Conservation (phyloP, 2,113 vertebrate genomes). For the Uria aalge region DNA sequence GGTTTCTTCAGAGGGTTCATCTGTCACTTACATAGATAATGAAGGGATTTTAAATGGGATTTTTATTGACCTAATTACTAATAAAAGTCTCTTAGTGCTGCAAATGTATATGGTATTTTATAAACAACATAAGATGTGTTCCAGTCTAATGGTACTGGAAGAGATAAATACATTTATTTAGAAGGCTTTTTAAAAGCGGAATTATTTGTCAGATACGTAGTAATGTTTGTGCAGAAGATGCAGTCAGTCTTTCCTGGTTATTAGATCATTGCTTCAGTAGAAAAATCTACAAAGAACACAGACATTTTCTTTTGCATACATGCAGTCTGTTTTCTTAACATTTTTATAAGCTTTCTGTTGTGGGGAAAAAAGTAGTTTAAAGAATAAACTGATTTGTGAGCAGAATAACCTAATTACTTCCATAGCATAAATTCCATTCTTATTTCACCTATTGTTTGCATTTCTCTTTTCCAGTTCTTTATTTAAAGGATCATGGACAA, state of each 20-base stretch:
- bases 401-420: not conserved
- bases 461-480: not conserved
- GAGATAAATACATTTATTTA: not conserved
- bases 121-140: not conserved
- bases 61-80: constrained; percentile 36
- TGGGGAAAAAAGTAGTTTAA: not conserved
- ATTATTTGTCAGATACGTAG: not conserved
- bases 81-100: not conserved
- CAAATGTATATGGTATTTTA: not conserved
- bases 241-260: not conserved
- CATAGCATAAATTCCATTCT: not conserved
- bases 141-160: not conserved
- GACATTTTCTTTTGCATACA: not conserved
- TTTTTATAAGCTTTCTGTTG: not conserved
- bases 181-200: not conserved
- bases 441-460: not conserved
- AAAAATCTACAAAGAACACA: not conserved
- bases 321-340: not conserved
- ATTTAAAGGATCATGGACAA: constrained; percentile 2
- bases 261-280: not conserved
- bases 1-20: not conserved
- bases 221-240: not conserved
- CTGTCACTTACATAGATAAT: not conserved
- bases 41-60: not conserved
- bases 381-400: not conserved